Conservation (phyloP, 1,140 invertebrate genomes). For the Goniozus legneri region DNA sequence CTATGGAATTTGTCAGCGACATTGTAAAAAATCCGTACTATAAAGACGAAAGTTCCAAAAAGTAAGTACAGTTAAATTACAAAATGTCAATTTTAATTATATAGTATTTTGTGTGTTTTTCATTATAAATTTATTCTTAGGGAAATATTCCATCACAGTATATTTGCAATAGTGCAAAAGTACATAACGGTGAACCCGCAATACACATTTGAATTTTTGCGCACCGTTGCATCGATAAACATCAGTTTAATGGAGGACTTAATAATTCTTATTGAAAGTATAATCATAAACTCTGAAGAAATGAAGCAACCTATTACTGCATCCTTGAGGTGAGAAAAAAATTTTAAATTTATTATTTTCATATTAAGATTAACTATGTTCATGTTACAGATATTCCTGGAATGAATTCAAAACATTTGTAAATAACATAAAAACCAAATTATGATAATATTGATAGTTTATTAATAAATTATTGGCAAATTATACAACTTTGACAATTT, state of each 20-base stretch:
- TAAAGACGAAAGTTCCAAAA: constrained; percentile 23
- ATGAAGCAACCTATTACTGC: constrained; percentile 26
- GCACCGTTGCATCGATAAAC: constrained; percentile 22
- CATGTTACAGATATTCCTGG: constrained; percentile 24
- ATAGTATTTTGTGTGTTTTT: too few species aligned
- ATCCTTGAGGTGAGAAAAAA: constrained; percentile 32
- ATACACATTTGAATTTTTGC: constrained; percentile 35
- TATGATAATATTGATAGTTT: constrained; percentile 17
- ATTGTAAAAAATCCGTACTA: constrained; percentile 37
- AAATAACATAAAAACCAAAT: constrained; percentile 7
- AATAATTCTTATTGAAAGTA: constrained; percentile 26
- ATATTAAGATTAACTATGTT: background rate
- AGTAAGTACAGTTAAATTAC: constrained; percentile 19
- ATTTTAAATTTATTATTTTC: background rate
- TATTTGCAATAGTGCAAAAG: constrained; percentile 25
- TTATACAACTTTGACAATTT: constrained; percentile 12
- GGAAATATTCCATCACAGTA: constrained; percentile 27
- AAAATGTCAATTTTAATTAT: constrained; percentile 3
- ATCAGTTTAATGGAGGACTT: constrained; percentile 22
- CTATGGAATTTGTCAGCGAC: constrained; percentile 34
- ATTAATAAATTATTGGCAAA: constrained; percentile 18
- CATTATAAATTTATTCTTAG: constrained; percentile 34
- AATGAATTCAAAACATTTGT: constrained; percentile 21
- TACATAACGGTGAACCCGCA: constrained; percentile 26
- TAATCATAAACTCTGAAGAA: constrained; percentile 32